phyloP scores from a whole-genome alignment of 2,797 vertebrate genomes.

The Otolemur crassicaudatus region DNA sequence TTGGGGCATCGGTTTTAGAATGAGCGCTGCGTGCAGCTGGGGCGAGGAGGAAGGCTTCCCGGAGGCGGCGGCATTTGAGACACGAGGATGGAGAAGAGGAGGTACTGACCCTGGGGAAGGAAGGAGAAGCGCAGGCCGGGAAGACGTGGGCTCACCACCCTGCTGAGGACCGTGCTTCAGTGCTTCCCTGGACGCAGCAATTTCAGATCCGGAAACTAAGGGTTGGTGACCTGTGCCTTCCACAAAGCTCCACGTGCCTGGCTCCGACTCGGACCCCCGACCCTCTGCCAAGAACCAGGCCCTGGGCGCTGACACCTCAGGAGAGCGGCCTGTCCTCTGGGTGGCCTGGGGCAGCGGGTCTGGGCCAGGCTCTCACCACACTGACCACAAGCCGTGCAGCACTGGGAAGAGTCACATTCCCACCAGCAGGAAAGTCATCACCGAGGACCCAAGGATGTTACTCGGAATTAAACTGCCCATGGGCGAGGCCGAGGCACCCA shows the following conservation, averaged over 20 bases:
- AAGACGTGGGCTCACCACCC: not conserved
- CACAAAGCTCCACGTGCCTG: not conserved
- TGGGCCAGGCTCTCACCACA: not conserved
- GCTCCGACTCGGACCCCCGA: not conserved
- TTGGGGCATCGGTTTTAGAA: not conserved
- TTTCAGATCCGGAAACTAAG: not conserved
- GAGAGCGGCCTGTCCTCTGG: not conserved
- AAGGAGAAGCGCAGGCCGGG: not conserved
- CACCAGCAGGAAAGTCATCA: not conserved
- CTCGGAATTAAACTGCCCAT: conserved; percentile 20
- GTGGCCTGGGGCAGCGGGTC: not conserved
- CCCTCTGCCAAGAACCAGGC: not conserved
- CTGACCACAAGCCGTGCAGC: accelerated
- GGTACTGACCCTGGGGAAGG: not conserved
- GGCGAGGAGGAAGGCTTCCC: not conserved
- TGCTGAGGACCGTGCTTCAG: not conserved
- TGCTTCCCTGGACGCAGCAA: not conserved
- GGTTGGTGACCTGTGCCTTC: not conserved
- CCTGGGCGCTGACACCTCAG: not conserved
- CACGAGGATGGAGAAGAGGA: not conserved
- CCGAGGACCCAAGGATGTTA: not conserved
- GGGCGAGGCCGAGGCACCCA: not conserved
- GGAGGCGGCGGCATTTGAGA: not conserved
- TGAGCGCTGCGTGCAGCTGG: not conserved
- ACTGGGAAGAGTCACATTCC: not conserved